Percentiles rank a stretch among this genome's conserved stretches.
Evolutionary conservation across 2,113 vertebrate species (phyloP).

Genomic region (Columba janthina): DNA sequence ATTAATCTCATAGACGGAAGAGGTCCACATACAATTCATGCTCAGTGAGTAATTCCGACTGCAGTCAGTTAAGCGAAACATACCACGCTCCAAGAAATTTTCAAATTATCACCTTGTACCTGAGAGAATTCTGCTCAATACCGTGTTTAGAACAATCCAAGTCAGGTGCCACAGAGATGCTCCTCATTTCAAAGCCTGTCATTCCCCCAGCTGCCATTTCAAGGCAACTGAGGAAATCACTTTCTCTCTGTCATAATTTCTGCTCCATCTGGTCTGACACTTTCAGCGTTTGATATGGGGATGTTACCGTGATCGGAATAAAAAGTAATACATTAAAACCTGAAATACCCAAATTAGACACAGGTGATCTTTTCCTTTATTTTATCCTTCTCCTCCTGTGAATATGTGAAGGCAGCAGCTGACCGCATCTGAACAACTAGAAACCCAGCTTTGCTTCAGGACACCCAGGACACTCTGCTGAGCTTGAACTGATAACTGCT

Average conservation of each 20-base stretch:
- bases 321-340: background rate
- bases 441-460: background rate
- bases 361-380: background rate
- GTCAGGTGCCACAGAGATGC: background rate
- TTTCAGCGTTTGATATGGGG: background rate
- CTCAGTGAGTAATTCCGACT: background rate
- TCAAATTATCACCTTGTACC: background rate
- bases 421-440: background rate
- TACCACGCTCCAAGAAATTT: background rate
- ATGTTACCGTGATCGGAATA: constrained; percentile 3
- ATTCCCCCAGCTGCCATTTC: constrained; percentile 19
- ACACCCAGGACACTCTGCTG: background rate
- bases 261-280: constrained; percentile 13
- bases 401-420: background rate
- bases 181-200: constrained; percentile 19
- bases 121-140: background rate
- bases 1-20: background rate
- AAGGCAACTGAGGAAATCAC: constrained; percentile 44
- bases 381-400: background rate
- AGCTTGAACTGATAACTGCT: background rate
- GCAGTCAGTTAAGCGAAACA: background rate
- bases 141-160: background rate
- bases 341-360: constrained; percentile 1
- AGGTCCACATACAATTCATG: background rate
- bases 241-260: constrained; percentile 20